These are phyloP conservation scores for Anas bernieri DNA, from an alignment of 2,797 vertebrate species.

Conservation along the genomic window DNA sequence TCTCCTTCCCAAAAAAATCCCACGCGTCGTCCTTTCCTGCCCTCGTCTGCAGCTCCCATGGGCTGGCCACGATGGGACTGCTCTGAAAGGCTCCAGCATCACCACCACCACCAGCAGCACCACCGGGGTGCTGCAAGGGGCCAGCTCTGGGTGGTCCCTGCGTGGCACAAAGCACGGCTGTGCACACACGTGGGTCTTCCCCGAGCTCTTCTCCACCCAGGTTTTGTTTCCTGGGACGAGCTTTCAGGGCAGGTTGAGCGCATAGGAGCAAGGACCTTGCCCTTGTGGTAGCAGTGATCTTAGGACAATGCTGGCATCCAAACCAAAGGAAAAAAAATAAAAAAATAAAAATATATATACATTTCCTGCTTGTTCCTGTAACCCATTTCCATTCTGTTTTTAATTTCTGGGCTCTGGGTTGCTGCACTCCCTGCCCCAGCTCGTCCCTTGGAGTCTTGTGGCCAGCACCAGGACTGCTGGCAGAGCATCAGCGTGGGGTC, in stretches of 20 bases:
- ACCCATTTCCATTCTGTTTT: neutral
- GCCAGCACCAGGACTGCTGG: neutral
- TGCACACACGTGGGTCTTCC: too few relatives aligned
- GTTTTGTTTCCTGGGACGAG: too few relatives aligned
- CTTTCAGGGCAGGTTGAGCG: too few relatives aligned
- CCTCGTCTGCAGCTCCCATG: fast-evolving
- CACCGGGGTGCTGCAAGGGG: too few relatives aligned
- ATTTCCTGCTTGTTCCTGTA: neutral
- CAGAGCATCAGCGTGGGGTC: fast-evolving
- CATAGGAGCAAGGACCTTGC: neutral
- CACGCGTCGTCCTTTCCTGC: neutral
- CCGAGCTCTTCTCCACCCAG: too few relatives aligned
- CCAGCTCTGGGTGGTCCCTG: neutral
- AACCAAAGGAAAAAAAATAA: neutral
- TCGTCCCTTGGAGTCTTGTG: fast-evolving
- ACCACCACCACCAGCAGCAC: neutral
- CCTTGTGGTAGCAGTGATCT: neutral
- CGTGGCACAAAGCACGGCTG: neutral
- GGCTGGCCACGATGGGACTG: fast-evolving
- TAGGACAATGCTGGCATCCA: neutral
- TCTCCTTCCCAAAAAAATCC: neutral
- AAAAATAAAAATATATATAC: too few relatives aligned
- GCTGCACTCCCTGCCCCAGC: neutral
- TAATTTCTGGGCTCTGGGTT: neutral
- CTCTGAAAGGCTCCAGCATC: fast-evolving